These are phyloP conservation scores for Apomyelois bistriatella DNA, from an alignment of 2,888 invertebrate genomes.

Conservation along the genomic window DNA sequence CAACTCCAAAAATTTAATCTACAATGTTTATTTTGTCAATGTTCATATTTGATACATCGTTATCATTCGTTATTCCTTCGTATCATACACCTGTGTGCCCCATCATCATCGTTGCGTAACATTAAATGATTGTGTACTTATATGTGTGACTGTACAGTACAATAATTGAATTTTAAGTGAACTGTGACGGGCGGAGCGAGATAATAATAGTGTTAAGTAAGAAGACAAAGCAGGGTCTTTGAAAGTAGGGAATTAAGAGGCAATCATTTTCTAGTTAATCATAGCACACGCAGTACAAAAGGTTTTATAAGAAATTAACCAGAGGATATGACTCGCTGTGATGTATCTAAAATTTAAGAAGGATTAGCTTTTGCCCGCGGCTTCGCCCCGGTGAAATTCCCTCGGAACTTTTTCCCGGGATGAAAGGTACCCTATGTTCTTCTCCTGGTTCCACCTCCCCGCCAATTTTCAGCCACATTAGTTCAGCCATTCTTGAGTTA, in stretches of 20 bases:
- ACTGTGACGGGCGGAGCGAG: background rate
- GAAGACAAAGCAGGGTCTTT: background rate
- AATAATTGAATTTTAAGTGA: slow-evolving; percentile 7
- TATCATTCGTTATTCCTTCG: background rate
- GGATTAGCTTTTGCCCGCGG: no score
- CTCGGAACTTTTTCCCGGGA: no score
- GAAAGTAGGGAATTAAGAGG: background rate
- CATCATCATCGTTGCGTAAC: slow-evolving; percentile 5
- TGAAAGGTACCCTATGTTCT: no score
- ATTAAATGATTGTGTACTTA: background rate
- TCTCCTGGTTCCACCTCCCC: no score
- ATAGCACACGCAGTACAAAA: background rate
- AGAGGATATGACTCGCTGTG: no score
- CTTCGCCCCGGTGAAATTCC: no score
- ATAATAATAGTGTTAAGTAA: background rate
- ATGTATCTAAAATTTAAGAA: no score
- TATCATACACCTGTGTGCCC: background rate
- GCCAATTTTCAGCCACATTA: no score
- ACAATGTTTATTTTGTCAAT: background rate
- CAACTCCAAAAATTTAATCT: background rate
- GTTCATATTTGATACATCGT: background rate
- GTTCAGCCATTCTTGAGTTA: no score
- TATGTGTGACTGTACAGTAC: background rate
- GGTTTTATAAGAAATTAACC: no score
- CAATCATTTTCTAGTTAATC: background rate